Evolutionary conservation across 2,113 vertebrate genomes (phyloP), one percentile per base, ranked within the genome.

Genomic region (Cyprinodon variegatus): DNA sequence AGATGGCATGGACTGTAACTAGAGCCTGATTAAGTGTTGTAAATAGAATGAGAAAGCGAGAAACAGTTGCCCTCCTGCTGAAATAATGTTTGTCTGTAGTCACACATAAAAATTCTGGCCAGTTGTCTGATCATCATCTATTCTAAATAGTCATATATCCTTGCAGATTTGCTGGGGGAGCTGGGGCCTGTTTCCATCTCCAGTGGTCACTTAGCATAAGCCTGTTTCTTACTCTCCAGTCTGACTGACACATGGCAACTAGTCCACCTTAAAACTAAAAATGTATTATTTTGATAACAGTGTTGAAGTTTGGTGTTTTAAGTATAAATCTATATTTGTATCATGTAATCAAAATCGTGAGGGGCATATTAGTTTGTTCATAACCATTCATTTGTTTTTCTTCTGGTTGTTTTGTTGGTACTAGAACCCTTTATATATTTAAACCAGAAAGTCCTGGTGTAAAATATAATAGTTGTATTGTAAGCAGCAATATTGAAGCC

Each of bases 1-100:
- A 89, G 87, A 84, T 86, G 88, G 78, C 82, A 72, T 73, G 29
- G 29, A 29, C 29, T 29, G 74, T 77, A 85, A 86, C 88, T 79
- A 82, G 83, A 12, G 53, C 60, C 53, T 79, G 67, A 48, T 76
- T 69, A 74, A 64, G 67, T 60, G 64, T 22, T 29, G 48, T 87
- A 74, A 78, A 81, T 45, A 72, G 71, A 86, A 76, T 17, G 14
- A 68, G 70, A 83, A 70, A 78, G 68, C 82, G 82, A 76, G 48
- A 61, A 62, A 65, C 60, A 14, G 62, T 72, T 57, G 70, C 69
- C 68, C 39, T 68, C 72, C 10, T 79, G 66, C 65, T 78, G 70
- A 81, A 77, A 81, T 83, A 65, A n/a, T 74, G 85, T 89, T 83
- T 85, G 76, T 80, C 70, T 76, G 48, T 75, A 22, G 69, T 3